Evolutionary conservation across 2,797 vertebrate species (phyloP), one percentile per base, ranked within the genome.

Genomic region (Parauchenoglanis ngamensis): DNA sequence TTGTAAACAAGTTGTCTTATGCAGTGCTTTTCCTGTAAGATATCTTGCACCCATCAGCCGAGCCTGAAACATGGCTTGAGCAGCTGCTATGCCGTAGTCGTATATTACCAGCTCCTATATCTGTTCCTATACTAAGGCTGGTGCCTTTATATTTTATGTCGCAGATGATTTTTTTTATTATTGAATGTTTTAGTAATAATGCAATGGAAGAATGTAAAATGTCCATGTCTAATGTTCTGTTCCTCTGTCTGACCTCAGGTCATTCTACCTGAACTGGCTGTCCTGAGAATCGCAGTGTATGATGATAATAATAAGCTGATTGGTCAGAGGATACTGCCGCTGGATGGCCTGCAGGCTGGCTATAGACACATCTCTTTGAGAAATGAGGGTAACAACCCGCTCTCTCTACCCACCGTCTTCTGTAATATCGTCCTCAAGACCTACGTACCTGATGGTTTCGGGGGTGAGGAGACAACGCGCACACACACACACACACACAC

Each of bases 391-490:
- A 99, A 99, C 95, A 99, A 99, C 87, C 98, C 98, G 0, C 95
- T 99, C 86, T 99, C 98, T 7, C 93, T 99, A 89, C 98, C 98
- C 87, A 99, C 98, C 0, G 94, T 99, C 92, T 99, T 99, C 96
- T 99, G 98, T 95, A 98, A 99, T 94, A 99, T 99, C 92, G 98
- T 99, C 88, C 97, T 99, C 79, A 99, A 99, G 95, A 99, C 98
- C 73, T 99, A 99, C 0, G 98, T 99, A 89, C 98, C 98, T 86
- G 98, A 99, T 79, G 98, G 98, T 44, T 99, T 99, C 80, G 98
- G 98, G 95, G 98, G 98, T 99, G 94, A 97, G 94, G 25, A 54
- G 10, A 49, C 49, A 49, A 8, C 46, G 31, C 31, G n/a, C n/a
- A 49, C 46, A 67, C 40, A 65, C 0, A 15, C 35, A 2, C 35